Percentiles rank a stretch among this genome's conserved stretches.
These are phyloP conservation scores for Drosophila pectinifera DNA, from an alignment of 1,140 invertebrate species.

Conservation along the genomic window DNA sequence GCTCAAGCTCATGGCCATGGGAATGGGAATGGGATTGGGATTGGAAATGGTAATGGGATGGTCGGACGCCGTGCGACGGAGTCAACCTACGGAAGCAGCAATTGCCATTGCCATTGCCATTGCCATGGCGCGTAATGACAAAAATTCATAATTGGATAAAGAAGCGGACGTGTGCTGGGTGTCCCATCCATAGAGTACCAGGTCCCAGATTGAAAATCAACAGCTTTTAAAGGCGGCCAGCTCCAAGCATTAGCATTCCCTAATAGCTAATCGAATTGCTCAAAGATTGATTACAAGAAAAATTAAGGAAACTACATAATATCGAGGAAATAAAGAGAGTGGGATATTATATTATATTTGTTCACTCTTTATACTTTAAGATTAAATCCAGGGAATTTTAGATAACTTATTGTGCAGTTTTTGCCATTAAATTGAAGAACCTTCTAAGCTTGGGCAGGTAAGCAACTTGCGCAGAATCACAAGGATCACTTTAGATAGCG, in stretches of 20 bases:
- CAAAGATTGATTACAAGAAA: neutral
- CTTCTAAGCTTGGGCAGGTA: too few relatives aligned
- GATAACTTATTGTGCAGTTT: too few relatives aligned
- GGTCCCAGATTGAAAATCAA: conserved; percentile 46
- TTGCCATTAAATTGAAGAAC: too few relatives aligned
- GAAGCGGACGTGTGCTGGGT: conserved; percentile 62
- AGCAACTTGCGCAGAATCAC: too few relatives aligned
- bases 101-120: conserved; percentile 45
- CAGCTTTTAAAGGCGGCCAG: conserved; percentile 14
- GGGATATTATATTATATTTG: neutral
- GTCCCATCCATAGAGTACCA: conserved; percentile 17
- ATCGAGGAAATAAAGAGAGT: neutral
- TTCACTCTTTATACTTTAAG: too few relatives aligned
- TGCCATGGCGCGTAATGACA: conserved; percentile 77
- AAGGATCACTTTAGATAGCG: too few relatives aligned
- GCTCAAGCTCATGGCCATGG: neutral
- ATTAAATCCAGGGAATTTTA: too few relatives aligned
- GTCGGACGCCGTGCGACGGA: neutral
- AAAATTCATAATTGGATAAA: conserved; percentile 85
- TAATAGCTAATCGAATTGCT: conserved; percentile 6
- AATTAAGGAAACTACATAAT: neutral
- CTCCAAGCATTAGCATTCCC: conserved; percentile 1
- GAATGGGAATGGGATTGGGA: conserved; percentile 2
- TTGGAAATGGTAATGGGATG: conserved; percentile 29
- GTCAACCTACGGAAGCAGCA: conserved; percentile 35